Evolutionary conservation across 2,113 vertebrate genomes (phyloP), one percentile per base, ranked within the genome.

Genomic region (Neoarius graeffei): DNA sequence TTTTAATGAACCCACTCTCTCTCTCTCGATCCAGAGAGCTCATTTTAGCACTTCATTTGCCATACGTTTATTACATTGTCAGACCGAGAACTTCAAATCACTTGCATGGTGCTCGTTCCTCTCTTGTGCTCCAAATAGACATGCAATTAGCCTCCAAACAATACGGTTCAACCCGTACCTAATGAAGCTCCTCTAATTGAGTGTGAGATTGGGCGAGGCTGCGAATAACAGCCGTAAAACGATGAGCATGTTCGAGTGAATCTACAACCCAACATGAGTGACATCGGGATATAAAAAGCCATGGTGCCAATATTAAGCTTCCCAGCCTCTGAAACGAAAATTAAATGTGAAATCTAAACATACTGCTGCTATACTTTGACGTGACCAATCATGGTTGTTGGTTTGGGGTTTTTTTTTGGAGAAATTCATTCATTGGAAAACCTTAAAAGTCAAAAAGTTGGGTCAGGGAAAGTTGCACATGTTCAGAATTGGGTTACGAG

Each of bases 111-210:
- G 25, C 35, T 52, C 69, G 57, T 76, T 42, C 57, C 71, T 87
- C 74, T 83, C 59, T 35, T 42, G 81, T 7, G 52, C 74, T 88
- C 86, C 83, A 88, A 85, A 90, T 64, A 90, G 86, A 90, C 84
- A 85, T 66, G 86, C 89, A 90, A 88, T 90, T 88, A 90, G 83
- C 89, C 86, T 83, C 69, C 27, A 60, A 81, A 90, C 80, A 90
- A 86, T 83, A 81, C 74, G 83, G 89, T 90, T 90, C 86, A 86
- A 85, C 64, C 62, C 73, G 30, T 60, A 64, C 82, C 71, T 86
- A 84, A 88, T 90, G 73, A 86, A 79, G 73, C 64, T n/a, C 15
- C 66, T 83, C 56, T 86, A 87, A 87, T 87, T 83, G 86, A 69
- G 73, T 88, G 64, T 64, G 81, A 88, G 84, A 88, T 66, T 86